phyloP scores from a whole-genome alignment of 2,888 invertebrate species.

The Tenthredo mesomela region DNA sequence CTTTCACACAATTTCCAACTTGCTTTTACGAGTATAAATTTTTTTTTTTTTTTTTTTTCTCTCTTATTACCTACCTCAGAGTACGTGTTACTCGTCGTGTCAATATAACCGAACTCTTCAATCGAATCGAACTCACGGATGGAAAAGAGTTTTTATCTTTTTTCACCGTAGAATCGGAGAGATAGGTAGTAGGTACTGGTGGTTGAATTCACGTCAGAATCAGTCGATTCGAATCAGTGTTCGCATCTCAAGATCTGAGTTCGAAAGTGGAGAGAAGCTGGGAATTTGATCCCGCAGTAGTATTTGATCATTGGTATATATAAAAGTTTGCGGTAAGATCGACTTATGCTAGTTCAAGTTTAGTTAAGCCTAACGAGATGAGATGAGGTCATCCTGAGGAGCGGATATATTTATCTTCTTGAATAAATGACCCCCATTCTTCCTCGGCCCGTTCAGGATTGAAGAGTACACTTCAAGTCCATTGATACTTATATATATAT shows the following conservation, averaged over 20 bases:
- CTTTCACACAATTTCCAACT: background rate
- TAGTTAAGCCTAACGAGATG: conserved; percentile 13
- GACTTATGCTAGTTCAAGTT: conserved; percentile 8
- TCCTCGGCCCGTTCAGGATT: background rate
- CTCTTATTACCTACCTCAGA: background rate
- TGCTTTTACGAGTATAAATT: background rate
- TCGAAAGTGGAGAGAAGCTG: background rate
- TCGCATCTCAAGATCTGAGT: background rate
- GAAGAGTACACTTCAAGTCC: background rate
- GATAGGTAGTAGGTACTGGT: too few species aligned
- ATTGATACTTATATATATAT: conserved; percentile 48
- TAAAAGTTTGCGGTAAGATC: background rate
- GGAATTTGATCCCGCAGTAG: background rate
- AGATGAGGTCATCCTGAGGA: background rate
- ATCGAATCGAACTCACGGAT: background rate
- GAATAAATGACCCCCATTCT: background rate
- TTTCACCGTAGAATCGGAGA: background rate
- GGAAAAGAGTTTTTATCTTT: background rate
- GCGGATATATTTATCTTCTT: background rate
- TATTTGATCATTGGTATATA: conserved; percentile 17
- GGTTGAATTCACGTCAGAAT: background rate
- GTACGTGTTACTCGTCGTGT: background rate
- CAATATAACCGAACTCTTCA: conserved; percentile 11
- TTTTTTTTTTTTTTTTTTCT: background rate
- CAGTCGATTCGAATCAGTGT: conserved; percentile 16